Base-by-base conservation (phyloP, 2,113 vertebrate species). In the Mobula birostris region DNA sequence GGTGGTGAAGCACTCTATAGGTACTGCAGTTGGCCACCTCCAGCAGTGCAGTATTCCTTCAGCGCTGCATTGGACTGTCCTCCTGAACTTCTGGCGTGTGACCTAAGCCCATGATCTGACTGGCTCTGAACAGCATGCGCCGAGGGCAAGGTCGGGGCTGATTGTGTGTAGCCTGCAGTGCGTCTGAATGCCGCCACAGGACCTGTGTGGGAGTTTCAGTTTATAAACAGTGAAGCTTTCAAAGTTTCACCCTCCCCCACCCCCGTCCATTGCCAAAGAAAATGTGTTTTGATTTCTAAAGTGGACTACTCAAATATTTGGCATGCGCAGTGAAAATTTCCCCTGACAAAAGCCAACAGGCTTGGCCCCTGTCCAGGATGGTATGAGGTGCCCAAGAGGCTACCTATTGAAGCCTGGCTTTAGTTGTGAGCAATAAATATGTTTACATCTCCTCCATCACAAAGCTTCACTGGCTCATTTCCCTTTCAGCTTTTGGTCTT, bases 301-400 rank as follows among this genome's bases (percentile, higher is more conserved):
- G 40, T 29, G 24, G 36, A 93, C 32, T 76, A 17, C 72, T 93
- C 91, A 74, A 93, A 74, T 76, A 40, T 74, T 56, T 93, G 91
- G 68, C 91, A 24, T 29, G 91, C 91, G 14, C 19, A 76, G 21
- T 48, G 48, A 48, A 93, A 74, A 40, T 40, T 93, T 63, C 68
- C 6, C 4, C 21, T 72, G 36, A 76, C 91, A 93, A 74, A 76
- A 40, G 91, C 36, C 74, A 24, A 40, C 68, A 76, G 36, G 70
- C 27, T 93, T 93, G 91, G 91, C 91, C 11, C 1, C 2, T 74
- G 5, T 93, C 40, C 91, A 93, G 19, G 24, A 32, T 56, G 70
- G 68, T 48, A 40, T 8, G 48, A 24, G 70, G 5, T n/a, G 85
- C 29, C 61, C 17, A 32, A 61, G 61, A 61, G 17, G 29, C 61